Evolutionary conservation across 2,113 vertebrate species (phyloP).

Genomic region (Sterrhoptilus dennistouni): DNA sequence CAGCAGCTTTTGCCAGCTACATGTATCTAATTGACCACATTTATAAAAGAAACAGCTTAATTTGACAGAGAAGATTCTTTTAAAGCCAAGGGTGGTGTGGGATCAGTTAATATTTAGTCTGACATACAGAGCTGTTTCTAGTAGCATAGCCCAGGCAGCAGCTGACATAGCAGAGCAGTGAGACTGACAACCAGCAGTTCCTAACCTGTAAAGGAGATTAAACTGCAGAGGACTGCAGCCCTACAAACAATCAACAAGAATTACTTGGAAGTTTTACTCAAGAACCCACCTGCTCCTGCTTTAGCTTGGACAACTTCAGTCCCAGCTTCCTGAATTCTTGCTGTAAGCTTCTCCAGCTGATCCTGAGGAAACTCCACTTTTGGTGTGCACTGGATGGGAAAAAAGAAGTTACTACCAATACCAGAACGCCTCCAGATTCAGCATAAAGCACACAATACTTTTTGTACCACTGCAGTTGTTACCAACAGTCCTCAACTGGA

Average conservation of each 20-base stretch:
- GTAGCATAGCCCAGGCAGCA: neutral
- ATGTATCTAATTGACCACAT: neutral
- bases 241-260: neutral
- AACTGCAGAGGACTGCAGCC: neutral
- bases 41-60: neutral
- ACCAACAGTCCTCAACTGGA: neutral
- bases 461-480: neutral
- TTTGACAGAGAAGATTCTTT: neutral
- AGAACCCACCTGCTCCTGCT: slow-evolving; percentile 85
- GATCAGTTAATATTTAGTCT: neutral
- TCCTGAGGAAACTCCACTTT: slow-evolving; percentile 94
- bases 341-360: slow-evolving; percentile 81
- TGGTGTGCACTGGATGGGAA: slow-evolving; percentile 82
- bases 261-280: neutral
- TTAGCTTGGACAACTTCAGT: slow-evolving; percentile 98
- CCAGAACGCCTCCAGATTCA: neutral
- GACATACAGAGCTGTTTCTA: neutral
- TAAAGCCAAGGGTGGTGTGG: neutral
- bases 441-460: accelerated
- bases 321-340: slow-evolving; percentile 94
- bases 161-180: neutral
- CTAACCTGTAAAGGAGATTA: neutral
- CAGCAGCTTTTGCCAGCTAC: neutral
- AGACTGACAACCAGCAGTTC: neutral
- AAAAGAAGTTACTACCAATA: neutral